A percentile compares a stretch with the other conserved stretches of the same genome.
phyloP scores from a whole-genome alignment of 2,888 invertebrate species.

The Thalpophila matura region DNA sequence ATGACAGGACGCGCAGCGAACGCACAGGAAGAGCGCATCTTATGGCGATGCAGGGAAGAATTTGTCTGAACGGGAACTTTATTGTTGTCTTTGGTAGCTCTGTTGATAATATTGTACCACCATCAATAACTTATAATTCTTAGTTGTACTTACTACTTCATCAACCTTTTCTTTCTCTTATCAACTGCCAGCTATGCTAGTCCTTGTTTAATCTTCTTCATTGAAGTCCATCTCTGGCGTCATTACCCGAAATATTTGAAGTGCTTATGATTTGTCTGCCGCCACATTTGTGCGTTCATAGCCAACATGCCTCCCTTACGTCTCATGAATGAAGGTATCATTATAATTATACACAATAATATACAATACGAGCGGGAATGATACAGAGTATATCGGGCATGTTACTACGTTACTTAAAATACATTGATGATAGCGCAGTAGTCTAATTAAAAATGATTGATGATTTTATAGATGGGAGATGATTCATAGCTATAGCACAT shows the following conservation, averaged over 20 bases:
- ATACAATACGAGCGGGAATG: conserved; percentile 83
- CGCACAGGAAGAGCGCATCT: neutral
- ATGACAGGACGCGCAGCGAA: neutral
- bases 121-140: neutral
- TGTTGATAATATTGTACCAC: no score
- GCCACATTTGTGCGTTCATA: conserved; percentile 52
- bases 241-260: no score
- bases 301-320: conserved; percentile 69
- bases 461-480: neutral
- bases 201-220: neutral
- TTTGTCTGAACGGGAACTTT: neutral
- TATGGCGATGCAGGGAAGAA: neutral
- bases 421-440: conserved; percentile 39
- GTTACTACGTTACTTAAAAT: conserved; percentile 74
- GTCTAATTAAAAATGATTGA: neutral
- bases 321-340: conserved; percentile 78
- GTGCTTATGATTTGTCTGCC: conserved; percentile 3
- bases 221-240: neutral
- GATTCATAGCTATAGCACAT: conserved; percentile 17
- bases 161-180: neutral
- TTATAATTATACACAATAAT: conserved; percentile 81
- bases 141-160: conserved; percentile 4
- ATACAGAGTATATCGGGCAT: conserved; percentile 79
- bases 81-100: no score
- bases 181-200: neutral